A percentile compares a stretch with the other conserved stretches of the same genome.
phyloP scores from a whole-genome alignment of 2,888 invertebrate species.

The Salpingus planirostris region DNA sequence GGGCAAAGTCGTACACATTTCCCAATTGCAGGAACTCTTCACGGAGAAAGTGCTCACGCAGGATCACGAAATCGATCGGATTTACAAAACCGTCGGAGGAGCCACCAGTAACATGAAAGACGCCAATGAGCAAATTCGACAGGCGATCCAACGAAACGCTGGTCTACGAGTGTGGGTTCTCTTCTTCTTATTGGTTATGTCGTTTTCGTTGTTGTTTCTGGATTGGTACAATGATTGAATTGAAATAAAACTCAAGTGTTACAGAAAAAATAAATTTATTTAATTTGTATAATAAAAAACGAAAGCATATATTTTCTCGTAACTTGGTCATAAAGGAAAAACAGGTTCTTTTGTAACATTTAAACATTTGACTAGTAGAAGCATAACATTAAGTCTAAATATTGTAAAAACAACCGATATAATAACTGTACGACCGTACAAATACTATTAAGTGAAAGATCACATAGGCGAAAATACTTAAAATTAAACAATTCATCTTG shows the following conservation, averaged over 20 bases:
- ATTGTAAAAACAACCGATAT: constrained; percentile 34
- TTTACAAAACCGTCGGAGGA: constrained; percentile 80
- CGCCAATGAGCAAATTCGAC: constrained; percentile 94
- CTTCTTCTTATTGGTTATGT: constrained; percentile 92
- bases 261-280: constrained; percentile 40
- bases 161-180: constrained; percentile 89
- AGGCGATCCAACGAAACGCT: constrained; percentile 95
- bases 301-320: constrained; percentile 30
- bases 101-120: constrained; percentile 93
- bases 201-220: constrained; percentile 88
- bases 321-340: constrained; percentile 37
- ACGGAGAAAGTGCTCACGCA: constrained; percentile 93
- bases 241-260: too few species aligned
- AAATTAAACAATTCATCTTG: constrained; percentile 15
- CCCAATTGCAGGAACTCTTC: constrained; percentile 90
- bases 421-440: too few species aligned
- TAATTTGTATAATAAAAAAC: constrained; percentile 37
- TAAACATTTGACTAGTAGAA: constrained; percentile 39
- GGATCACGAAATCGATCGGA: constrained; percentile 86
- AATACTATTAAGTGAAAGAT: constrained; percentile 33
- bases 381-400: constrained; percentile 34
- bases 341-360: constrained; percentile 23
- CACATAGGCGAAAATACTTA: constrained; percentile 35
- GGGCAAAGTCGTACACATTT: constrained; percentile 90
- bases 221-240: constrained; percentile 95